Percentiles rank a stretch among this genome's conserved stretches.
Evolutionary conservation across 2,888 invertebrate genomes (phyloP).

Genomic region (Trachelus iudaicus): DNA sequence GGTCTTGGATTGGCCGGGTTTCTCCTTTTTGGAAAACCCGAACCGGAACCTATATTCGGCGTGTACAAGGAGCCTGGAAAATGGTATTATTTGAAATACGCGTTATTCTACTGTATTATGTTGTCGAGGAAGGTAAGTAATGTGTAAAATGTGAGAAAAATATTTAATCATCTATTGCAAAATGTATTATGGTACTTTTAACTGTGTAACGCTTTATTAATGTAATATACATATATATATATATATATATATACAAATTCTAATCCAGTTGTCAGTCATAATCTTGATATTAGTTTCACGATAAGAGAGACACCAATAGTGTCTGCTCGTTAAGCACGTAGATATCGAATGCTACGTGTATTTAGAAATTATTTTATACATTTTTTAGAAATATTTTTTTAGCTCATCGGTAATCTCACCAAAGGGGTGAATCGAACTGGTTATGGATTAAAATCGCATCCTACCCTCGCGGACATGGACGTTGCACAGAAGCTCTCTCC

Average conservation of each 20-base stretch:
- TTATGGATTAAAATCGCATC: constrained; percentile 10
- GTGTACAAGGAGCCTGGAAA: constrained; percentile 73
- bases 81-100: constrained; percentile 75
- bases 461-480: constrained; percentile 68
- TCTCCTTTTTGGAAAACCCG: neutral
- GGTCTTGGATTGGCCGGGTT: neutral
- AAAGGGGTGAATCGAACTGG: neutral
- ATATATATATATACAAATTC: no score
- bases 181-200: neutral
- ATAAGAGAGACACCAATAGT: neutral
- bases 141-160: neutral
- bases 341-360: neutral
- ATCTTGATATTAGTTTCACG: neutral
- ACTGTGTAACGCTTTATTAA: neutral
- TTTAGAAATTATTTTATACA: neutral
- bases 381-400: neutral
- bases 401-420: neutral
- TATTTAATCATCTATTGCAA: neutral
- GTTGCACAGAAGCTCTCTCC: constrained; percentile 70
- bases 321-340: neutral
- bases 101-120: constrained; percentile 68
- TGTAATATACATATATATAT: neutral
- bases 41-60: constrained; percentile 68
- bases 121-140: constrained; percentile 68
- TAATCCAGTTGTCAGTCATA: neutral